Percentiles rank a stretch among this genome's conserved stretches.
phyloP scores from a whole-genome alignment of 2,797 vertebrate genomes.

The Antennarius maculatus region DNA sequence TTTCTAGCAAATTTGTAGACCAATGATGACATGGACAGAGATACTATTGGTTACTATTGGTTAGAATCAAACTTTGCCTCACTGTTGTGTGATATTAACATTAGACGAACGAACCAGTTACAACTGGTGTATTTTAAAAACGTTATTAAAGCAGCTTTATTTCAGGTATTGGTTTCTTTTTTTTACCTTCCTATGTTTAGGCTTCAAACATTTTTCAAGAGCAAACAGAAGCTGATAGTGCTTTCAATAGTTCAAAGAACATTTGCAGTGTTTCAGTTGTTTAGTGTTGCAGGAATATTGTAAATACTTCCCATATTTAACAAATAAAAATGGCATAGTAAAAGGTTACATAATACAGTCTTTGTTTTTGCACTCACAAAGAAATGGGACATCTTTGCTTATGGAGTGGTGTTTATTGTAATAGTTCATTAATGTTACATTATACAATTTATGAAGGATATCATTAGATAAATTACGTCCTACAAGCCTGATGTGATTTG shows the following conservation, averaged over 20 bases:
- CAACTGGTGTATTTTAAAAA: background rate
- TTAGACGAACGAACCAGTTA: background rate
- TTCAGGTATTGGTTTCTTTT: background rate
- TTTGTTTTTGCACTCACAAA: background rate
- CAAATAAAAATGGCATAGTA: background rate
- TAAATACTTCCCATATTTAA: background rate
- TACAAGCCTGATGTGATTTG: too few relatives aligned
- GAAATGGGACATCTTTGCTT: background rate
- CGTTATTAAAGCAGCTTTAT: too few relatives aligned
- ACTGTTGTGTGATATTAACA: background rate
- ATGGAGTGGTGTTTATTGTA: background rate
- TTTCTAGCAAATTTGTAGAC: background rate
- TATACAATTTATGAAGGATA: too few relatives aligned
- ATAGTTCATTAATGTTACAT: too few relatives aligned
- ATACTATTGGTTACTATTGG: background rate
- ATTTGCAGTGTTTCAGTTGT: background rate
- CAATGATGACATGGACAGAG: slow-evolving; percentile 1
- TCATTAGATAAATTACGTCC: too few relatives aligned
- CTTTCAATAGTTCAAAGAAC: background rate
- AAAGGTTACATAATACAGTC: background rate
- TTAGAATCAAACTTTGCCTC: background rate
- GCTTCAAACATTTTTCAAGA: slow-evolving; percentile 8
- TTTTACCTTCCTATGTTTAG: background rate
- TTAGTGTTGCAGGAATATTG: background rate
- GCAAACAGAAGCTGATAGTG: too few relatives aligned